A percentile compares a stretch with the other conserved stretches of the same genome.
These are phyloP conservation scores for Macrotrachela quadricornifera DNA, from an alignment of 1,140 invertebrate genomes.

Conservation along the genomic window DNA sequence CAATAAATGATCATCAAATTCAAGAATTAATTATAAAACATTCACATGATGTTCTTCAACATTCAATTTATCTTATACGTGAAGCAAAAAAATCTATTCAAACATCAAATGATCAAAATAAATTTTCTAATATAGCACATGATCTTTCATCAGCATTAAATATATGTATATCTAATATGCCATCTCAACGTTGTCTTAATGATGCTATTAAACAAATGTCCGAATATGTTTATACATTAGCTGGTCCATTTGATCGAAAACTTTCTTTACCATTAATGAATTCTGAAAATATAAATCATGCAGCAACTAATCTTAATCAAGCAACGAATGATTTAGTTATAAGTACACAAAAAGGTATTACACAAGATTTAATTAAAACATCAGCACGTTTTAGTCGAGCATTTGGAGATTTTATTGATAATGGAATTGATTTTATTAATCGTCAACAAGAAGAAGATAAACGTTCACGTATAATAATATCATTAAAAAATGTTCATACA, in stretches of 20 bases:
- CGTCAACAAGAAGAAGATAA: constrained; percentile 29
- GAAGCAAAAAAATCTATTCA: constrained; percentile 47
- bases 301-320: constrained; percentile 56
- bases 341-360: constrained; percentile 36
- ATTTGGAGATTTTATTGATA: constrained; percentile 48
- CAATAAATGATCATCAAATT: constrained; percentile 38
- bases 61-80: constrained; percentile 50
- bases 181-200: constrained; percentile 67
- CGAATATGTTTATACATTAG: neutral
- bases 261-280: constrained; percentile 31
- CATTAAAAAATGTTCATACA: constrained; percentile 61
- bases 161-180: constrained; percentile 49
- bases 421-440: constrained; percentile 58
- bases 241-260: neutral
- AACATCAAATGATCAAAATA: constrained; percentile 37
- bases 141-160: constrained; percentile 32
- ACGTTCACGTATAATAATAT: constrained; percentile 53
- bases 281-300: constrained; percentile 59
- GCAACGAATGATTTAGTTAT: constrained; percentile 50
- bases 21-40: constrained; percentile 31
- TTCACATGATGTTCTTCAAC: constrained; percentile 54
- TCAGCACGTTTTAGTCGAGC: constrained; percentile 51
- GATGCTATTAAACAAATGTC: constrained; percentile 55
- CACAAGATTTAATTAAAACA: constrained; percentile 45
- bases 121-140: constrained; percentile 23